Base-by-base conservation (phyloP, 2,797 vertebrate genomes). In the Danio choprae region DNA sequence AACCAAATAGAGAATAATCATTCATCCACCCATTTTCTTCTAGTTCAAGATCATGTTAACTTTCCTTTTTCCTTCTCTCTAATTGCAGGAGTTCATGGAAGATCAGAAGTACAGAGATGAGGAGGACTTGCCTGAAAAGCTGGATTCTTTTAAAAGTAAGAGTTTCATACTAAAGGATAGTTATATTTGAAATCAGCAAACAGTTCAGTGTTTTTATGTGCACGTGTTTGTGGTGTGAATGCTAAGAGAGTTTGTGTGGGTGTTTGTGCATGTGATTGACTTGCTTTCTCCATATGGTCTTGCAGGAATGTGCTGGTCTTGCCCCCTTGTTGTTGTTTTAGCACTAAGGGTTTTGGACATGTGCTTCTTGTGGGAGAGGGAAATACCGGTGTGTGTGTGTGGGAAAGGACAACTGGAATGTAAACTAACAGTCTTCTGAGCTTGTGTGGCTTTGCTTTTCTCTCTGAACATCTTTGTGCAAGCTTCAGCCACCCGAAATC, bases 61-160 rank as follows among this genome's bases (percentile, higher is more conserved):
- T 20, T n/a, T 13, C 71, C 36, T 62, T 15, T 76, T 22, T 77
- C n/a, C 67, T 4, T 55, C 18, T 65, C 9, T 82, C 1, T 36
- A 11, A 62, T 48, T 38, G 16, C 63, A 99, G 97, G 97, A 99
- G 86, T 99, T 96, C 84, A 90, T 99, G 88, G 96, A 95, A 85
- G 97, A 99, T 90, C 96, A 98, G 81, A 98, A 99, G 87, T 99
- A 96, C 91, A 93, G 94, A 0, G 95, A 99, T 90, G 96, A 97
- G 87, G 97, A 99, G 59, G 95, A 97, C 86, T 92, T 99, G 85
- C 90, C 94, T 0, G 95, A 97, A 40, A 99, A 99, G 86, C 82
- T 99, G 74, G 94, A 96, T 6, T 92, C 94, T 74, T 96, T 97
- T 83, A 99, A 99, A 95, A 98, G 98, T 99, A 92, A 96, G 93